phyloP scores from a whole-genome alignment of 1,140 invertebrate species.

The Drosophila miranda region DNA sequence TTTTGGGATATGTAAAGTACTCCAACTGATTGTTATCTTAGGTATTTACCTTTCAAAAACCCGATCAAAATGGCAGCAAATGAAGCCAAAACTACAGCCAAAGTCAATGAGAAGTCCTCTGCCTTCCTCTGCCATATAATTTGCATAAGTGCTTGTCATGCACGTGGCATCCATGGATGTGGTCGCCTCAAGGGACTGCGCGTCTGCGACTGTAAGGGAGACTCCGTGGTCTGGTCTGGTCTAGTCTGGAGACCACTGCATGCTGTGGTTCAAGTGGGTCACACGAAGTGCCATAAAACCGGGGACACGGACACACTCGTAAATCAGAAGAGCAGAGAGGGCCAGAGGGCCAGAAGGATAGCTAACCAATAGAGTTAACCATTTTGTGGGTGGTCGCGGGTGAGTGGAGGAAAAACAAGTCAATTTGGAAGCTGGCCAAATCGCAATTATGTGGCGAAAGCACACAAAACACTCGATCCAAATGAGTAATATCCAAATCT shows the following conservation, averaged over 20 bases:
- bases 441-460: constrained; percentile 29
- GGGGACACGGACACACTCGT: constrained; percentile 4
- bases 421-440: constrained; percentile 40
- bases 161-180: constrained; percentile 24
- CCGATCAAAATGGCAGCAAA: constrained; percentile 4
- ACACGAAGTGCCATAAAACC: constrained; percentile 32
- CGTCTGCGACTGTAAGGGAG: no score
- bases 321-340: constrained; percentile 29
- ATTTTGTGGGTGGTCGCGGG: not conserved
- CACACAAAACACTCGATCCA: constrained; percentile 34
- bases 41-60: not conserved
- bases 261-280: constrained; percentile 40
- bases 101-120: constrained; percentile 11
- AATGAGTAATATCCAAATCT: constrained; percentile 6
- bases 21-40: no score
- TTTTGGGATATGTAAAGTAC: no score
- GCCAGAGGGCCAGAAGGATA: constrained; percentile 13
- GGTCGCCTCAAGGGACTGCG: constrained; percentile 4
- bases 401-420: constrained; percentile 27
- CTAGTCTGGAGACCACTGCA: constrained; percentile 9
- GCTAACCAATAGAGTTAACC: constrained; percentile 11
- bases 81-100: constrained; percentile 18
- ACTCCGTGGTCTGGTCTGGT: no score
- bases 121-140: constrained; percentile 34
- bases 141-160: constrained; percentile 52